phyloP scores from a whole-genome alignment of 1,140 invertebrate species.

The Pissodes strobi region DNA sequence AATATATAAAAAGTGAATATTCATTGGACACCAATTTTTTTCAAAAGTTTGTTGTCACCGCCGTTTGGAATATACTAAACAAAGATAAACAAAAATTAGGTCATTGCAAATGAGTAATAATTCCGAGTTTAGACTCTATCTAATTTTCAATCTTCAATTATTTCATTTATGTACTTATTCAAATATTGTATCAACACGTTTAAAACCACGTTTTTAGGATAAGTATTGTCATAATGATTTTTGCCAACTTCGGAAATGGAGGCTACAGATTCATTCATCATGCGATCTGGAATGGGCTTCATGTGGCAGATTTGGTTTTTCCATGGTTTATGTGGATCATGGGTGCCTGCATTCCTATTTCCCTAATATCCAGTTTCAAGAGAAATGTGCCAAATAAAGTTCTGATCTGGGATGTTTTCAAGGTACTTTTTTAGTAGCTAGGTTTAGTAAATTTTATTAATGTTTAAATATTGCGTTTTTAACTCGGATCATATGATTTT shows the following conservation, averaged over 20 bases:
- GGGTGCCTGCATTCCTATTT: constrained; percentile 84
- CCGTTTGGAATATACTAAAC: too few relatives aligned
- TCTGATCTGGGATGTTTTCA: constrained; percentile 59
- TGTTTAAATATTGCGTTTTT: not conserved
- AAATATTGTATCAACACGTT: too few relatives aligned
- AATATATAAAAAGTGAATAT: too few relatives aligned
- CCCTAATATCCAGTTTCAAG: constrained; percentile 74
- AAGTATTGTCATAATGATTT: constrained; percentile 66
- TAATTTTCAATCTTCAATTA: too few relatives aligned
- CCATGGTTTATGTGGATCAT: constrained; percentile 92
- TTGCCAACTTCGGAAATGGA: constrained; percentile 84
- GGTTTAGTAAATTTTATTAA: constrained; percentile 14
- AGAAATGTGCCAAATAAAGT: constrained; percentile 66
- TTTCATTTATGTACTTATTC: too few relatives aligned
- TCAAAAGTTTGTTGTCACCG: too few relatives aligned
- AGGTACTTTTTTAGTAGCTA: constrained; percentile 54
- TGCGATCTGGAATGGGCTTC: constrained; percentile 84
- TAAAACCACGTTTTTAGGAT: constrained; percentile 60
- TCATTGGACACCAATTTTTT: too few relatives aligned
- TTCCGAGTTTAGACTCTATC: too few relatives aligned
- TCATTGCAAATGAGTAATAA: too few relatives aligned
- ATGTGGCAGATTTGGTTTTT: constrained; percentile 85
- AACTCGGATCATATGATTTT: too few relatives aligned
- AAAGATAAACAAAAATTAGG: too few relatives aligned
- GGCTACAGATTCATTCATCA: constrained; percentile 79